phyloP scores from a whole-genome alignment of 2,888 invertebrate species.

The Spilosoma lubricipeda region DNA sequence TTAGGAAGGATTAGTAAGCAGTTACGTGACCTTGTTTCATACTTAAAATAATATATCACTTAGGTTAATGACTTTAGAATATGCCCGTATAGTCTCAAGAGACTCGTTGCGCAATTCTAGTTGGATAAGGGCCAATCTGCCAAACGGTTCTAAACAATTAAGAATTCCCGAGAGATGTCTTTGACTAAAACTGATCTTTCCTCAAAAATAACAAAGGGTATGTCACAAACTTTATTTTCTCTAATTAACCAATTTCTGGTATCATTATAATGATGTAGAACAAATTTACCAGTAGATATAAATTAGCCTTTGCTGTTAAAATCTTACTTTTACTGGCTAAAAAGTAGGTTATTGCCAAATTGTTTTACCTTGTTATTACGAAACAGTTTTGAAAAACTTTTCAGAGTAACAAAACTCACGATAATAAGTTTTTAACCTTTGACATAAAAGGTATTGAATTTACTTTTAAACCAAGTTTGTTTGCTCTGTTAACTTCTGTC shows the following conservation, averaged over 20 bases:
- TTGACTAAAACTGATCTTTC: background rate
- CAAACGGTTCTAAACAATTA: background rate
- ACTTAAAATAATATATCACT: background rate
- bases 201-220: background rate
- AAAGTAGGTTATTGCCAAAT: background rate
- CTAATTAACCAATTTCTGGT: background rate
- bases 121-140: background rate
- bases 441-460: conserved; percentile 1
- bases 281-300: background rate
- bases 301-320: background rate
- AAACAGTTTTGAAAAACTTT: background rate
- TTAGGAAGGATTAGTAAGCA: too few species aligned
- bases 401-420: background rate
- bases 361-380: background rate
- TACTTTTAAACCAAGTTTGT: background rate
- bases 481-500: background rate
- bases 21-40: too few species aligned
- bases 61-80: background rate
- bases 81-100: background rate
- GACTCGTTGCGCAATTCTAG: background rate
- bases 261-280: background rate
- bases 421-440: background rate
- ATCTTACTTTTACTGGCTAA: background rate
- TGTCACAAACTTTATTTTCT: background rate
- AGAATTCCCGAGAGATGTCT: background rate